Evolutionary conservation across 2,888 invertebrate genomes (phyloP), one percentile per base, ranked within the genome.

Genomic region (Ramazzottius varieornatus): DNA sequence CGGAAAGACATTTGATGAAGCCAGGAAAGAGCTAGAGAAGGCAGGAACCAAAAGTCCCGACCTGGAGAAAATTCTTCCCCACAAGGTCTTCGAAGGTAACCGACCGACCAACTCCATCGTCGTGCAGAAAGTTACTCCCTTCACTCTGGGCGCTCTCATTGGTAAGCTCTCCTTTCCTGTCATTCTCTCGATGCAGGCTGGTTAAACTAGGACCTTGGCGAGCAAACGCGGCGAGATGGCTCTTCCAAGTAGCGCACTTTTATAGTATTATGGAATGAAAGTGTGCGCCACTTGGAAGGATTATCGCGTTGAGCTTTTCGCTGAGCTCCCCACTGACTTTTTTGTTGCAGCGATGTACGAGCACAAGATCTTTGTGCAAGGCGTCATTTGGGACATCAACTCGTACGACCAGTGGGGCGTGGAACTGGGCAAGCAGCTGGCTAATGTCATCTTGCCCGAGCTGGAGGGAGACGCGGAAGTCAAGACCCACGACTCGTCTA

Each of bases 361-460:
- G 76, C 94, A 94, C 77, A 98, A 98, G 79, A 98, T 98, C 72
- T 98, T 98, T 79, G 86, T 87, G 0, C 98, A 99, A 77, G 98
- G 98, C 63, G 84, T 91, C 64, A 87, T 99, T 72, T 99, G 98
- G 98, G 89, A 96, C 77, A 93, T 98, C 74, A 98, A 98, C 77
- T 96, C 96, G 0, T 98, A 86, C 77, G 98, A 98, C 80, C 98
- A 99, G 74, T 98, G 96, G 94, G 98, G 98, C 40, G 98, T 98
- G 65, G 98, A 99, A 77, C 81, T 99, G 70, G 98, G 98, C 65
- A 99, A 99, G 76, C 92, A 94, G 75, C 78, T 98, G 71, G 98
- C 98, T 0, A 96, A 96, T 78, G 88, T 86, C n/a, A 96, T 98
- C 70, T 92, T 96, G 75, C 89, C 92, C 0, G 96, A 99, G 75